Evolutionary conservation across 2,797 vertebrate species (phyloP).

Genomic region (Notoglanidium macrostoma): DNA sequence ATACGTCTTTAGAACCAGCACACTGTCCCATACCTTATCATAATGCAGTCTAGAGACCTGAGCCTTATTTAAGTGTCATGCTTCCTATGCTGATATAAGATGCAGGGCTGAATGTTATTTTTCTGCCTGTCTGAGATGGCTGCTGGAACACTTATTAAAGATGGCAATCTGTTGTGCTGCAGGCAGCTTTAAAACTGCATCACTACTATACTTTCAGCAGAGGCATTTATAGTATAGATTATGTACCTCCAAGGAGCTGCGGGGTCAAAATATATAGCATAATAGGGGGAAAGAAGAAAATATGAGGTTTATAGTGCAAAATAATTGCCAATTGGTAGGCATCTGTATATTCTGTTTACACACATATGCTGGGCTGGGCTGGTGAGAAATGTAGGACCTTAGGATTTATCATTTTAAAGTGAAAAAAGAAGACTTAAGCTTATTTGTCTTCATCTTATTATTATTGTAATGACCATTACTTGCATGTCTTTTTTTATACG

Average conservation of each 20-base stretch:
- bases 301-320: slow-evolving; percentile 1
- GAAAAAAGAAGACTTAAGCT: neutral
- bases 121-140: neutral
- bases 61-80: neutral
- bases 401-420: neutral
- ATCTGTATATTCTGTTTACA: neutral
- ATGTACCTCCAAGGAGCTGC: neutral
- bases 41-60: neutral
- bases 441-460: no score
- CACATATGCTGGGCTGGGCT: neutral
- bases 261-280: slow-evolving; percentile 11
- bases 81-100: neutral
- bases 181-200: neutral
- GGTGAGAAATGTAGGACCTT: neutral
- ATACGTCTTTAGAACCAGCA: neutral
- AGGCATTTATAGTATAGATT: slow-evolving; percentile 59
- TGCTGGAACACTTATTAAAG: neutral
- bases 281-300: slow-evolving; percentile 3
- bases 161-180: neutral
- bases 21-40: neutral
- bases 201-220: neutral
- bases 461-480: no score
- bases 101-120: neutral
- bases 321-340: neutral
- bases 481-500: no score